Conservation (phyloP, 2,113 vertebrate species). For the Nansenia antarctica region DNA sequence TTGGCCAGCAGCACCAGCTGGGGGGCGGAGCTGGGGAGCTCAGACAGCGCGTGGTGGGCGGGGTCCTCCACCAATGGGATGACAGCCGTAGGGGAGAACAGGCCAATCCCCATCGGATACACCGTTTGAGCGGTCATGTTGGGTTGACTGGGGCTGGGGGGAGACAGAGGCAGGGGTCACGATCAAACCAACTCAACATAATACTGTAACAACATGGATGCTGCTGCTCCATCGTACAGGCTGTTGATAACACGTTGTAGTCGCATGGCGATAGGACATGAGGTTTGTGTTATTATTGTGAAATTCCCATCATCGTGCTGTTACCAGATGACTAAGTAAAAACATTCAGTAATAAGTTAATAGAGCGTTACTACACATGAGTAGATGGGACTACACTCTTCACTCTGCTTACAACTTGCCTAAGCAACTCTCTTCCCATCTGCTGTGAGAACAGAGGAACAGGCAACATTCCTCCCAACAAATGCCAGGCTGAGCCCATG, state of each 20-base stretch:
- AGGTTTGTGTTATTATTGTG: no score
- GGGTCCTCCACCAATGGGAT: slow-evolving; percentile 78
- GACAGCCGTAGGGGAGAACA: slow-evolving; percentile 76
- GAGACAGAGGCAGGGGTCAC: slow-evolving; percentile 37
- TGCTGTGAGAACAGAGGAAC: no score
- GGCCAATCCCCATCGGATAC: slow-evolving; percentile 77
- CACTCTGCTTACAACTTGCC: neutral
- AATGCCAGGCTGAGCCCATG: neutral
- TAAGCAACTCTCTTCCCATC: no score
- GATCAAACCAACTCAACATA: neutral
- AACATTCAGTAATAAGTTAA: no score
- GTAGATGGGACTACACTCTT: no score
- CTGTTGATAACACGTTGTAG: no score
- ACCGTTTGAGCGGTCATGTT: slow-evolving; percentile 87
- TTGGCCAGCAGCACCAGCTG: slow-evolving; percentile 98
- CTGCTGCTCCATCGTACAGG: no score
- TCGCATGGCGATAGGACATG: no score
- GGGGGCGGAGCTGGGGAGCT: slow-evolving; percentile 86
- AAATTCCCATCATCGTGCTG: no score
- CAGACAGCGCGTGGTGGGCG: slow-evolving; percentile 80
- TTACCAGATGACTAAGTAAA: no score
- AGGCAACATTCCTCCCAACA: no score
- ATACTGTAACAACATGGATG: neutral
- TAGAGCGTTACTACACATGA: no score
- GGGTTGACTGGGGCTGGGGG: slow-evolving; percentile 27